Percentiles rank a stretch among this genome's conserved stretches.
These are phyloP conservation scores for Eupeodes corollae DNA, from an alignment of 1,140 invertebrate species.

Conservation along the genomic window DNA sequence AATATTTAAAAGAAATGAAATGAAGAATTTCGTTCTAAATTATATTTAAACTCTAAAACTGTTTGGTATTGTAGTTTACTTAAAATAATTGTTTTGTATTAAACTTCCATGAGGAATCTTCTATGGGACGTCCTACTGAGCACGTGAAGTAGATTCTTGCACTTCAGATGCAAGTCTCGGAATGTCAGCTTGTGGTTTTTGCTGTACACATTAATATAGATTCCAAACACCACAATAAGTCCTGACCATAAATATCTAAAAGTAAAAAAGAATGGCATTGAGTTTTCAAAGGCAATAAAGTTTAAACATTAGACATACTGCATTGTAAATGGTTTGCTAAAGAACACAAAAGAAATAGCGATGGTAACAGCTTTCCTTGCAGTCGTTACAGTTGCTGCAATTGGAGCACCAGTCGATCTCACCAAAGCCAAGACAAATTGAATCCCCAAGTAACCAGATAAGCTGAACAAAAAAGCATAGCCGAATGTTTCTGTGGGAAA, in stretches of 20 bases:
- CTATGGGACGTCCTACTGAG: conserved; percentile 18
- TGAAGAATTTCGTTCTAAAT: no score
- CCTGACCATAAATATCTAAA: conserved; percentile 84
- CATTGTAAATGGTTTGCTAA: conserved; percentile 87
- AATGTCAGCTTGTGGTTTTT: conserved; percentile 49
- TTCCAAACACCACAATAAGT: conserved; percentile 71
- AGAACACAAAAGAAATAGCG: conserved; percentile 83
- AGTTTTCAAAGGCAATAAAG: conserved; percentile 2
- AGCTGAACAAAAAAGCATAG: conserved; percentile 75
- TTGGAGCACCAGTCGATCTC: conserved; percentile 73
- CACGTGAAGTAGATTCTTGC: conserved; percentile 12
- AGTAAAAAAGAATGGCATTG: conserved; percentile 18
- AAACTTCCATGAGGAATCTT: conserved; percentile 32
- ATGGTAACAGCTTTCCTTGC: conserved; percentile 86
- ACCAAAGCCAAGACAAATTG: conserved; percentile 85
- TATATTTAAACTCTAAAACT: no score
- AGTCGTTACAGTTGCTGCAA: conserved; percentile 82
- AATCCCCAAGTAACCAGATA: conserved; percentile 83
- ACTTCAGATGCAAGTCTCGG: conserved; percentile 18
- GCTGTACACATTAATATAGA: conserved; percentile 82
- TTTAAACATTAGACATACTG: conserved; percentile 56
- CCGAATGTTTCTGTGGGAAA: conserved; percentile 67
- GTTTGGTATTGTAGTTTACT: no score
- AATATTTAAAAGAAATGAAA: no score
- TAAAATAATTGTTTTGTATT: not conserved